A percentile compares a stretch with the other conserved stretches of the same genome.
These are phyloP conservation scores for Zootoca vivipara DNA, from an alignment of 2,113 vertebrate genomes.

Conservation along the genomic window DNA sequence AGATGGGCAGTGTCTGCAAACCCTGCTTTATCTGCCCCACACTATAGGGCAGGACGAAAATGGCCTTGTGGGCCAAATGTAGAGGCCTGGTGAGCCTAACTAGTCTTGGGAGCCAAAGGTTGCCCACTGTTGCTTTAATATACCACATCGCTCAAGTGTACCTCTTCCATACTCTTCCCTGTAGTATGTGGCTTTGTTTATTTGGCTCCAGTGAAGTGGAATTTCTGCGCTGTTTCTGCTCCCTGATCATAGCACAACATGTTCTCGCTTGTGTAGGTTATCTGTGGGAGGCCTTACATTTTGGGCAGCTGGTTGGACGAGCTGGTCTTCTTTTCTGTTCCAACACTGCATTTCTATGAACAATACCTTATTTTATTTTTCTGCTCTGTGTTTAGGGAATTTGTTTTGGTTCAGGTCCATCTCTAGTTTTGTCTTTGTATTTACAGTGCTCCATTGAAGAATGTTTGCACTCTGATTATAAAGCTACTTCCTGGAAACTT, in stretches of 20 bases:
- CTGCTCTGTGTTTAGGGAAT: constrained; percentile 51
- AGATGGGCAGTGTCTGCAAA: neutral
- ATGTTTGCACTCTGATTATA: constrained; percentile 58
- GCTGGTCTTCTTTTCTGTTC: neutral
- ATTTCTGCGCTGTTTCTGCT: neutral
- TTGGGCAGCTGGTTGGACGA: neutral
- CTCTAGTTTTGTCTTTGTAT: constrained; percentile 55
- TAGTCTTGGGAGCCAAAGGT: no score
- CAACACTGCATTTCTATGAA: neutral
- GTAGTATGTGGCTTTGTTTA: neutral
- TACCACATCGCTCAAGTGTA: neutral
- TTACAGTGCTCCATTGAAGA: constrained; percentile 60
- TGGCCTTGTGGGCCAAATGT: no score
- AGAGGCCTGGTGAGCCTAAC: no score
- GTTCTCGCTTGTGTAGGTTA: constrained; percentile 2
- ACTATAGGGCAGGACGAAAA: neutral
- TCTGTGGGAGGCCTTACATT: constrained; percentile 1
- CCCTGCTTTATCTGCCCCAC: neutral
- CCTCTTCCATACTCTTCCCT: neutral
- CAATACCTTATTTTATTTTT: neutral
- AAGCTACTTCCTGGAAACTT: constrained; percentile 69
- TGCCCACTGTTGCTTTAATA: neutral
- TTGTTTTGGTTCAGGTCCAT: constrained; percentile 61
- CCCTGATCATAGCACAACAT: neutral
- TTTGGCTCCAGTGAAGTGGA: neutral